These are phyloP conservation scores for Scelioninae gen. 2 DNA, from an alignment of 2,888 invertebrate species.

Conservation along the genomic window DNA sequence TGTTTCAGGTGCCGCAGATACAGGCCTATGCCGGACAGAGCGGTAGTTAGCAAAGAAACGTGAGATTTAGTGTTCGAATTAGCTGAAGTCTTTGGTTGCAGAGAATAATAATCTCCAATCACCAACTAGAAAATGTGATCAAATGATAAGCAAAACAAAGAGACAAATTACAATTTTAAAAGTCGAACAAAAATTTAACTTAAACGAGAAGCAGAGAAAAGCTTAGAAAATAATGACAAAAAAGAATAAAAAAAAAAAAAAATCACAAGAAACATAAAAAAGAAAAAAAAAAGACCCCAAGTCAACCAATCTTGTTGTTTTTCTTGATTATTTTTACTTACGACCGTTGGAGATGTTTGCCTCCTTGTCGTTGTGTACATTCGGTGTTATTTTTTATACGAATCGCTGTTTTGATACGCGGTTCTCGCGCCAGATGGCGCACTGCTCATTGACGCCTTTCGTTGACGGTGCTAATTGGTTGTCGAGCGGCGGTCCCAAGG, in stretches of 20 bases:
- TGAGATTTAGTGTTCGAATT: slow-evolving; percentile 68
- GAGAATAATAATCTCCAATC: slow-evolving; percentile 68
- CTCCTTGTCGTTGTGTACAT: slow-evolving; percentile 22
- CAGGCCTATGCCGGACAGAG: slow-evolving; percentile 73
- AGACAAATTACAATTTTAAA: no score
- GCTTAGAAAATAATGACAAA: slow-evolving; percentile 4
- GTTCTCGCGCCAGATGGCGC: slow-evolving; percentile 32
- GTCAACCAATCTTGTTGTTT: slow-evolving; percentile 12
- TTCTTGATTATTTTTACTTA: slow-evolving; percentile 19
- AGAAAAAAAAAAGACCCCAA: neutral
- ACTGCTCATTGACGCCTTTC: slow-evolving; percentile 54
- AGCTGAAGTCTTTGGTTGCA: slow-evolving; percentile 67
- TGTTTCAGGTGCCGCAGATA: slow-evolving; percentile 73
- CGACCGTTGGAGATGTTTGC: slow-evolving; percentile 22
- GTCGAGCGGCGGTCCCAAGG: slow-evolving; percentile 30
- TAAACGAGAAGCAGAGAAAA: neutral
- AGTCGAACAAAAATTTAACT: no score
- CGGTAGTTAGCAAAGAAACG: slow-evolving; percentile 73
- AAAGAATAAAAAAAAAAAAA: neutral
- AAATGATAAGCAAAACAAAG: slow-evolving; percentile 37
- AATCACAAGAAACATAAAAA: neutral
- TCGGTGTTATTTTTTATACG: slow-evolving; percentile 47
- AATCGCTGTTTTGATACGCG: slow-evolving; percentile 12
- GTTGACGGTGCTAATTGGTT: slow-evolving; percentile 56
- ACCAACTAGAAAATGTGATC: slow-evolving; percentile 70